phyloP scores from a whole-genome alignment of 1,140 invertebrate genomes.

The Tetramorium parvispinum region DNA sequence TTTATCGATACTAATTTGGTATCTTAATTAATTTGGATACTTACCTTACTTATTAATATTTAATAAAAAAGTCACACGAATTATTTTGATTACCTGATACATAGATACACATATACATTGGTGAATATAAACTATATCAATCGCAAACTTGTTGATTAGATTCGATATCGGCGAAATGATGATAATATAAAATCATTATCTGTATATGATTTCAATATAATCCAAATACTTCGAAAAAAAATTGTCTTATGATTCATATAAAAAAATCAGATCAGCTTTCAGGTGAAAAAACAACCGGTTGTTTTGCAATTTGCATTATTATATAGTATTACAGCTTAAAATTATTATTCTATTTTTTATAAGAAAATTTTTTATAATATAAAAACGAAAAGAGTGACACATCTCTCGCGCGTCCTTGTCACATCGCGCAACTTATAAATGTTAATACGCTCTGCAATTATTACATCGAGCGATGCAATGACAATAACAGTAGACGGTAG shows the following conservation, averaged over 20 bases:
- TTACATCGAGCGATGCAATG: neutral
- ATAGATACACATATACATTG: neutral
- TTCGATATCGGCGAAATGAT: neutral
- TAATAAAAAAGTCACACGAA: neutral
- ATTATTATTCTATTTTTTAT: neutral
- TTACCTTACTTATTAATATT: too few species aligned
- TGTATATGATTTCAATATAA: neutral
- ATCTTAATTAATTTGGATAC: too few species aligned
- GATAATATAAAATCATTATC: slow-evolving; percentile 7
- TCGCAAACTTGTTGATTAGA: neutral
- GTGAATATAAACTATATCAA: neutral
- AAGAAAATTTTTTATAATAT: neutral
- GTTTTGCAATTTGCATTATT: neutral
- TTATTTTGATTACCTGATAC: neutral
- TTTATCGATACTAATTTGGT: too few species aligned
- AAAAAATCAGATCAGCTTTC: neutral
- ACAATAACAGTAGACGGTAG: neutral
- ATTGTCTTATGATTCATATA: neutral
- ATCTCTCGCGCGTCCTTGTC: neutral
- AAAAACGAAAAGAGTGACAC: neutral
- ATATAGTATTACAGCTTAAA: neutral
- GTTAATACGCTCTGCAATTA: neutral
- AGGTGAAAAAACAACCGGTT: neutral
- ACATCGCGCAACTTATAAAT: neutral
- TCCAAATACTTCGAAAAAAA: neutral